phyloP scores from a whole-genome alignment of 2,113 vertebrate species.

The Chiloscyllium plagiosum region DNA sequence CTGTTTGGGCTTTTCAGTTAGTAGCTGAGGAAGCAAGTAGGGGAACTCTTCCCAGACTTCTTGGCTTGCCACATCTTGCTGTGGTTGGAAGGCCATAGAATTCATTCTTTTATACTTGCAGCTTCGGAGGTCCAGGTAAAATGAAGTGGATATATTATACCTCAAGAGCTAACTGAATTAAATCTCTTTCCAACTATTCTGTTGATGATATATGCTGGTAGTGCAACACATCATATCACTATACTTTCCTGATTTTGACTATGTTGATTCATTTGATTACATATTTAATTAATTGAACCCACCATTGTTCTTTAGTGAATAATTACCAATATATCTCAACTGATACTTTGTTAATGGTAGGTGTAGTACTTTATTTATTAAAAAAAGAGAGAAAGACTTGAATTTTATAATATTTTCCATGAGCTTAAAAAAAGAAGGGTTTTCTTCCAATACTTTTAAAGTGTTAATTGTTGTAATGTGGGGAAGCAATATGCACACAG shows the following conservation, averaged over 20 bases:
- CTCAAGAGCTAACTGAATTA: neutral
- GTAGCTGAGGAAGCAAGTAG: neutral
- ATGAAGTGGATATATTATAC: neutral
- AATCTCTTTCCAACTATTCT: neutral
- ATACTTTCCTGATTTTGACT: neutral
- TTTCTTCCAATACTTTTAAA: neutral
- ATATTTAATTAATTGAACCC: too few species aligned
- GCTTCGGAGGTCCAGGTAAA: neutral
- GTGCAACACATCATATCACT: neutral
- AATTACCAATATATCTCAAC: neutral
- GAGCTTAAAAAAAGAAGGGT: neutral
- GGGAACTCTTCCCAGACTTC: neutral
- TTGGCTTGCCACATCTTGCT: neutral
- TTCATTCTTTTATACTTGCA: neutral
- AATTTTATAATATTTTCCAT: neutral
- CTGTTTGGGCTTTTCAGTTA: neutral
- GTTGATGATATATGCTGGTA: neutral
- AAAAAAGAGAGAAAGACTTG: neutral
- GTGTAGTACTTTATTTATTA: neutral
- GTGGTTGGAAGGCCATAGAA: neutral
- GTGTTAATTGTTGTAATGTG: neutral
- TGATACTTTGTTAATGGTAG: neutral
- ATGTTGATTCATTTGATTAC: too few species aligned
- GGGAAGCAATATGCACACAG: neutral
- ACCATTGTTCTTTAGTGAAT: too few species aligned